These are phyloP conservation scores for Ditula angustiorana DNA, from an alignment of 2,888 invertebrate species.

Conservation along the genomic window DNA sequence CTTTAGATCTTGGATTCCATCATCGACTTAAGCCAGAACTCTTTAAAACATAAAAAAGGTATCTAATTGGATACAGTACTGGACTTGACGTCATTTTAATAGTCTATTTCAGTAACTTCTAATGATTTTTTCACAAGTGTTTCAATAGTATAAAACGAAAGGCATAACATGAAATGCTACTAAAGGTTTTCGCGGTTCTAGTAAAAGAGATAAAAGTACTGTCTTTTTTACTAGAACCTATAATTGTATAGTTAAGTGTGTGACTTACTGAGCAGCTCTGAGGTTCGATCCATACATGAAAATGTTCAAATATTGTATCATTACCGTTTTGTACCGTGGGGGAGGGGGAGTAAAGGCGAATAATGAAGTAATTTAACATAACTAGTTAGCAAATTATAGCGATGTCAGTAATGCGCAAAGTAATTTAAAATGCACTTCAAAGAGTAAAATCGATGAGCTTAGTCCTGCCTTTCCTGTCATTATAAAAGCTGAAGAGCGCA, in stretches of 20 bases:
- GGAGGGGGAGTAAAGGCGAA: not conserved
- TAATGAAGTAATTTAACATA: not conserved
- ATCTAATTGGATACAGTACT: too few relatives aligned
- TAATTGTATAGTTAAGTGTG: not conserved
- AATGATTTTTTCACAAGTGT: too few relatives aligned
- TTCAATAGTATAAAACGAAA: too few relatives aligned
- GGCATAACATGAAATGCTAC: too few relatives aligned
- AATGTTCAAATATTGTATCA: constrained; percentile 8
- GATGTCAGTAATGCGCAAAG: not conserved
- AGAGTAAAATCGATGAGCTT: not conserved
- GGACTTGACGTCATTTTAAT: too few relatives aligned
- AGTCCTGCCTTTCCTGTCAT: not conserved
- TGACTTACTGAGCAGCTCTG: constrained; percentile 39
- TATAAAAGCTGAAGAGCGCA: not conserved
- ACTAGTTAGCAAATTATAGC: not conserved
- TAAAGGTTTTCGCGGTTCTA: too few relatives aligned
- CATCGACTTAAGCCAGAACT: too few relatives aligned
- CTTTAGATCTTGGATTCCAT: too few relatives aligned
- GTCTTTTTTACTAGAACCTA: not conserved
- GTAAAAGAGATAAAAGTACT: not conserved
- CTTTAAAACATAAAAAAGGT: too few relatives aligned
- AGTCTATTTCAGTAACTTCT: too few relatives aligned
- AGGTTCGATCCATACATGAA: constrained; percentile 36
- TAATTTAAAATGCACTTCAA: not conserved
- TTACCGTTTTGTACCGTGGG: not conserved